phyloP scores from a whole-genome alignment of 30 jellyfish, hydroid and myxozoan species.

The Nemopilema nomurai region DNA sequence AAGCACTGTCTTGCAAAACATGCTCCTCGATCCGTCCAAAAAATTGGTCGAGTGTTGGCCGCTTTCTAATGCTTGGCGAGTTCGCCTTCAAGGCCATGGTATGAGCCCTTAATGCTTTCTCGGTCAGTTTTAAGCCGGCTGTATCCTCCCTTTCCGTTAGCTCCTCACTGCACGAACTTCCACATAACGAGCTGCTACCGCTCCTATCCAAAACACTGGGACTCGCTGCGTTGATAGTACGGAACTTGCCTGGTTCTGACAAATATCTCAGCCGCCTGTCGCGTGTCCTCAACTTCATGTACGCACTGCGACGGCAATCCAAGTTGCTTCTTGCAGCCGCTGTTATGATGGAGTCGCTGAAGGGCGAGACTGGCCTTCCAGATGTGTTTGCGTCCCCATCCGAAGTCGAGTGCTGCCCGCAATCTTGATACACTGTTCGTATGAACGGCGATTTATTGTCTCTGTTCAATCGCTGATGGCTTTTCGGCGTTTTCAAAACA shows the following conservation, averaged over 20 bases:
- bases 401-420: slow-evolving; percentile 2
- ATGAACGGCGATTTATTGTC: slow-evolving; percentile 39
- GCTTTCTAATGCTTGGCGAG: slow-evolving; percentile 33
- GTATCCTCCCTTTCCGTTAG: not conserved
- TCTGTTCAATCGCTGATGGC: not conserved
- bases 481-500: slow-evolving; percentile 23
- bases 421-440: slow-evolving; percentile 49
- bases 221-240: not conserved
- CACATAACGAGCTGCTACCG: slow-evolving; percentile 7
- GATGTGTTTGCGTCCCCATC: slow-evolving; percentile 29
- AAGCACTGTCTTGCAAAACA: slow-evolving; percentile 28
- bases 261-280: slow-evolving; percentile 34
- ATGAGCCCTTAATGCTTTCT: slow-evolving; percentile 41
- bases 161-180: not conserved
- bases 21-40: slow-evolving; percentile 28
- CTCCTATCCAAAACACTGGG: not conserved
- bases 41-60: slow-evolving; percentile 46
- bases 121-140: slow-evolving; percentile 12
- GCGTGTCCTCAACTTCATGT: slow-evolving; percentile 30
- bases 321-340: slow-evolving; percentile 50
- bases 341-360: slow-evolving; percentile 41
- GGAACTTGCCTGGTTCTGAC: slow-evolving; percentile 39
- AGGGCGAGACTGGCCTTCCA: slow-evolving; percentile 67
- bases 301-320: slow-evolving; percentile 4
- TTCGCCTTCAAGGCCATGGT: slow-evolving; percentile 13